Base-by-base conservation (phyloP, 1,140 invertebrate species). In the Bradysia coprophila region DNA sequence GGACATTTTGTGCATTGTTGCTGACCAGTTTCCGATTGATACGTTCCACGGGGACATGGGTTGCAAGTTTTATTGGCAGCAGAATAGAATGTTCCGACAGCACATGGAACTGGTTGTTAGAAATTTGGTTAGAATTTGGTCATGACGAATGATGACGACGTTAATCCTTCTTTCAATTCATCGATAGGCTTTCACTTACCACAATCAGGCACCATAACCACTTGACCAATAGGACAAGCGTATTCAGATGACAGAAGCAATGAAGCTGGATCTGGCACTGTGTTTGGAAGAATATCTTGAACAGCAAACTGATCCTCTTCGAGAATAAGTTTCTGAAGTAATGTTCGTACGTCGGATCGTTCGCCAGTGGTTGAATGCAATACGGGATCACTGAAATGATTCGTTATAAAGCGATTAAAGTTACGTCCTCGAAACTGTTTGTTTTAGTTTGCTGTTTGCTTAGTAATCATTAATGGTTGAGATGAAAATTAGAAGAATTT, bases 261-360 rank as follows among this genome's bases (percentile, higher is more conserved):
- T 15, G 88, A 92, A 3, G 85, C 81, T 39, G 92, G 83, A 62
- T 95, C 92, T 0, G 90, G 86, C 1, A 88, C 76, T 0, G 91
- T 94, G 53, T 94, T 95, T 9, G 92, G 91, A 28, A 96, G 61
- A 49, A 93, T 91, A 47, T 90, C 86, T 48, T 84, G 74, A 2
- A 94, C 88, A 52, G 91, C 86, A 55, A 93, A 89, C 60, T 90
- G 84, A 64, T 87, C 85, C 57, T 89, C 81, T 66, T 93, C 87
- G 8, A 92, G 67, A 46, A 94, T 90, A 0, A 92, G 64, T 58
- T 79, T 81, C 60, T 93, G 81, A 40, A 93, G 64, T 21, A 94
- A 62, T 42, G 72, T 64, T 55, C 89, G 78, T 2, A 94, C 85
- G 5, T 71, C 81, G 10, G 86, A 76, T 49, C 85, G 71, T 53